Conservation (phyloP, 2,113 vertebrate species). For the Dromaius novaehollandiae region DNA sequence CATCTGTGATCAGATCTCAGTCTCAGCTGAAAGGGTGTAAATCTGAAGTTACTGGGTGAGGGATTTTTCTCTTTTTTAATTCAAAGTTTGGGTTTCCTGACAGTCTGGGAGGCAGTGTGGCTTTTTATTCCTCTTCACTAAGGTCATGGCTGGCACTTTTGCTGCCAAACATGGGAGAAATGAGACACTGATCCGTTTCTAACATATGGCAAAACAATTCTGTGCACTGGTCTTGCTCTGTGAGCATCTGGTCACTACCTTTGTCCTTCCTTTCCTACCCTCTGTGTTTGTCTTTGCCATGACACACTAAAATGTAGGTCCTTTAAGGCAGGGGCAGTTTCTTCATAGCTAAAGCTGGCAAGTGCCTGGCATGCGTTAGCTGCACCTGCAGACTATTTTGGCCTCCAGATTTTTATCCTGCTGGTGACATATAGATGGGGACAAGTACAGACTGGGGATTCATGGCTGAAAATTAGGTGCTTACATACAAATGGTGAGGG, state of each 20-base stretch:
- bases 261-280: neutral
- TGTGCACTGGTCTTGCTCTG: neutral
- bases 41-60: neutral
- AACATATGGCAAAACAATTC: neutral
- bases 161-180: neutral
- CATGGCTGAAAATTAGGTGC: neutral
- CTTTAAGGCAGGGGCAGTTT: neutral
- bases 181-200: slow-evolving; percentile 6
- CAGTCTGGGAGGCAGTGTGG: neutral
- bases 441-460: neutral
- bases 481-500: neutral
- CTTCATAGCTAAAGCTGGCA: neutral
- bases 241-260: neutral
- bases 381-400: neutral
- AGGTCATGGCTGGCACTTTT: neutral
- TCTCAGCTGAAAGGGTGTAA: neutral
- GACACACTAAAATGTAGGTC: neutral
- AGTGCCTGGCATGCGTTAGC: neutral
- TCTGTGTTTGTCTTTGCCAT: neutral
- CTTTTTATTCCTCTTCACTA: neutral
- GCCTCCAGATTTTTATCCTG: neutral
- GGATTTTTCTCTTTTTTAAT: neutral
- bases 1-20: neutral
- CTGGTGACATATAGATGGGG: neutral
- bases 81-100: neutral